A percentile compares a stretch with the other conserved stretches of the same genome.
Conservation (phyloP, 2,797 vertebrate species). For the Sebastes taczanowskii region DNA sequence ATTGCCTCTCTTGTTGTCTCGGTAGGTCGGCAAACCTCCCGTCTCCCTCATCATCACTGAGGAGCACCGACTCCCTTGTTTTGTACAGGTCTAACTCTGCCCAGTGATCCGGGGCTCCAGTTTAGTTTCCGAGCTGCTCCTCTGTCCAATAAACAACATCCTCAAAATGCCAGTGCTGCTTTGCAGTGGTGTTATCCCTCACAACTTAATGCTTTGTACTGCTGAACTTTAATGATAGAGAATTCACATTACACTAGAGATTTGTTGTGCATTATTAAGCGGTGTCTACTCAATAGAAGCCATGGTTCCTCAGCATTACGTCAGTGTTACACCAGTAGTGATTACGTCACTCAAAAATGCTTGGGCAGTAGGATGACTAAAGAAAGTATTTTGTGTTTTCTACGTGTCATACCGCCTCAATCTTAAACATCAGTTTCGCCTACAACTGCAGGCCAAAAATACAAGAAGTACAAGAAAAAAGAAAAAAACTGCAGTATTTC, state of each 20-base stretch:
- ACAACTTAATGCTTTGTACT: not conserved
- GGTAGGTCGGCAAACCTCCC: slow-evolving; percentile 64
- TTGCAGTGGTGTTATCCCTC: slow-evolving; percentile 1
- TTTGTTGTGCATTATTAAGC: slow-evolving; percentile 5
- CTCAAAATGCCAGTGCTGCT: slow-evolving; percentile 11
- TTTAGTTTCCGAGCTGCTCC: slow-evolving; percentile 18
- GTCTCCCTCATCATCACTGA: slow-evolving; percentile 65
- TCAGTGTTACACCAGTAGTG: slow-evolving; percentile 63
- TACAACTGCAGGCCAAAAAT: slow-evolving; percentile 4
- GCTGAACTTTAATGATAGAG: slow-evolving; percentile 1
- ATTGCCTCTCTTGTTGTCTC: slow-evolving; percentile 80
- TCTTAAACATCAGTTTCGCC: not conserved
- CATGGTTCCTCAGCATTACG: slow-evolving; percentile 65
- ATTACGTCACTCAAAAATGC: slow-evolving; percentile 70
- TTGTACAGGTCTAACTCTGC: slow-evolving; percentile 42
- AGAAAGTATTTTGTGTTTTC: slow-evolving; percentile 2
- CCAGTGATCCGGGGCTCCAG: slow-evolving; percentile 31
- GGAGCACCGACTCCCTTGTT: slow-evolving; percentile 43
- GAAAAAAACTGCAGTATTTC: slow-evolving; percentile 21
- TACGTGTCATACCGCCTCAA: not conserved
- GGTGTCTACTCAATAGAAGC: slow-evolving; percentile 32
- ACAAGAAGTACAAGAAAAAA: not conserved
- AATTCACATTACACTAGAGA: not conserved
- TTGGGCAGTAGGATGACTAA: slow-evolving; percentile 28
- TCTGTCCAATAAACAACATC: slow-evolving; percentile 26